Percentiles rank a stretch among this genome's conserved stretches.
Conservation (phyloP, 2,888 invertebrate genomes). For the Agriotes lineatus region DNA sequence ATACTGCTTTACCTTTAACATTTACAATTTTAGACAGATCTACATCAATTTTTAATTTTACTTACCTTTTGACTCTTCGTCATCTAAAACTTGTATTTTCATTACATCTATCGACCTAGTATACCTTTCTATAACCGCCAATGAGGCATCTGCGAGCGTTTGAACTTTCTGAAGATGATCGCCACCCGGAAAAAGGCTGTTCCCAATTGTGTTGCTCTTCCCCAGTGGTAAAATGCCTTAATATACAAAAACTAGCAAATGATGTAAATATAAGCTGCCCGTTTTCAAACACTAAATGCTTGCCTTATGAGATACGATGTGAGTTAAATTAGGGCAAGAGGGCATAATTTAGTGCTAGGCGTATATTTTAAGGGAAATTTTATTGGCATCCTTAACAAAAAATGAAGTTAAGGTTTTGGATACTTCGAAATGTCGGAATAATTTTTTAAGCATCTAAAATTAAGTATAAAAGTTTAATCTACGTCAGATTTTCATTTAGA, state of each 20-base stretch:
- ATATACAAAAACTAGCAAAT: constrained; percentile 4
- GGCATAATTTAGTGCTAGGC: no score
- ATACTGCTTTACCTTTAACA: constrained; percentile 75
- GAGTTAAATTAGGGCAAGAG: no score
- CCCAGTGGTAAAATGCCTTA: constrained; percentile 91
- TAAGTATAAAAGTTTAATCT: no score
- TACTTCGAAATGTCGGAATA: no score
- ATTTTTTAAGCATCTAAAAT: no score
- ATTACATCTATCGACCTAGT: constrained; percentile 83
- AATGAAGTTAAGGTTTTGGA: no score
- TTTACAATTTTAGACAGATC: background rate
- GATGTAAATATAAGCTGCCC: no score
- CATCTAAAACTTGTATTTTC: constrained; percentile 77
- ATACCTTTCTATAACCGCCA: constrained; percentile 83
- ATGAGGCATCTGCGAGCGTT: constrained; percentile 82
- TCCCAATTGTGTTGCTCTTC: constrained; percentile 79
- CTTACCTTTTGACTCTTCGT: constrained; percentile 47
- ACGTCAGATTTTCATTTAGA: no score
- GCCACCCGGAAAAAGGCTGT: constrained; percentile 73
- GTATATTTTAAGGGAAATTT: no score
- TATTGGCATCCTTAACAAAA: no score
- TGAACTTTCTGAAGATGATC: constrained; percentile 71
- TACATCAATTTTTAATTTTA: constrained; percentile 71
- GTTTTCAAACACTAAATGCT: no score
- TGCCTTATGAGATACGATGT: no score